phyloP scores from a whole-genome alignment of 2,888 invertebrate genomes.

The Drosophila infuscata region DNA sequence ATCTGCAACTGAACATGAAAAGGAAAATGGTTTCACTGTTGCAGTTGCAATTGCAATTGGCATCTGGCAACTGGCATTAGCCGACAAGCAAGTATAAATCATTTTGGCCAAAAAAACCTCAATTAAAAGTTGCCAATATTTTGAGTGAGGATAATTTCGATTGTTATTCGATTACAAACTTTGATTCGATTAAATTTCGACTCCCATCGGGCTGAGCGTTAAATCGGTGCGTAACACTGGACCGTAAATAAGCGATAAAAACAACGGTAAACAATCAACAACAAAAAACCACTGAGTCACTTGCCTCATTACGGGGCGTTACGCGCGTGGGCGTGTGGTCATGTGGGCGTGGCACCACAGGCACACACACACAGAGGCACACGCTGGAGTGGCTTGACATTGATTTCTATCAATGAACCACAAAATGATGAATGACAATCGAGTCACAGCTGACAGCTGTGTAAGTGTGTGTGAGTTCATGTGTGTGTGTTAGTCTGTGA shows the following conservation, averaged over 20 bases:
- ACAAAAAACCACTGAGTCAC: constrained; percentile 25
- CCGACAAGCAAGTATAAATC: constrained; percentile 29
- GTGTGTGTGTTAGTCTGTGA: not conserved
- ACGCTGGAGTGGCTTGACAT: constrained; percentile 23
- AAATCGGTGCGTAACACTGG: constrained; percentile 1
- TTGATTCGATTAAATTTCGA: constrained; percentile 36
- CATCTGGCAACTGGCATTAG: constrained; percentile 26
- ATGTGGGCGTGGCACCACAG: constrained; percentile 14
- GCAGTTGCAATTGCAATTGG: constrained; percentile 35
- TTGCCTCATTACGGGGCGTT: constrained; percentile 21
- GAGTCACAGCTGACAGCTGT: constrained; percentile 7
- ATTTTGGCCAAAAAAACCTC: constrained; percentile 54
- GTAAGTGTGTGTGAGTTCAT: not conserved
- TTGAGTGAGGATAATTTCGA: constrained; percentile 31
- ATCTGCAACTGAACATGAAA: constrained; percentile 46
- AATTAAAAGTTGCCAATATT: constrained; percentile 67
- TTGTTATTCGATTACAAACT: constrained; percentile 47
- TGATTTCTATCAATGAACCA: constrained; percentile 51
- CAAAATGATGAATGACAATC: constrained; percentile 54
- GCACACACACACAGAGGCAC: not conserved
- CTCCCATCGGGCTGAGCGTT: not conserved
- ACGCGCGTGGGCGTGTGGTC: not conserved
- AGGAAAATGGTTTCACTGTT: constrained; percentile 12
- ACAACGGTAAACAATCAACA: constrained; percentile 7
- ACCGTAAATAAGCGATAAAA: constrained; percentile 16